These are phyloP conservation scores for Micropoecilia bifurca DNA, from an alignment of 2,797 vertebrate species.

Conservation along the genomic window DNA sequence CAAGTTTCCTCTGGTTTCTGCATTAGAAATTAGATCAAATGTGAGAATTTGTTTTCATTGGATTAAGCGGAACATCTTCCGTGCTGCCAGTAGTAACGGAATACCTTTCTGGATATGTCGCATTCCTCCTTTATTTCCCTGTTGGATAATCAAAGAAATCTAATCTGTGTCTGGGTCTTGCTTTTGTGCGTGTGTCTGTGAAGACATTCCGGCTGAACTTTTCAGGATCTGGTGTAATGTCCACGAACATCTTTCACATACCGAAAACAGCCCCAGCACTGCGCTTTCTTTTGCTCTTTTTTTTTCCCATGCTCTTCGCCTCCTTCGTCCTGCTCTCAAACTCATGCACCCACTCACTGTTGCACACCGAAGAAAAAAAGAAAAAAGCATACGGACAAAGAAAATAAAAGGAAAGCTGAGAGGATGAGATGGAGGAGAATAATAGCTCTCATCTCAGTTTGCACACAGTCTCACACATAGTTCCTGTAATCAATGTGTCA, in stretches of 20 bases:
- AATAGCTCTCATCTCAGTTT: conserved; percentile 30
- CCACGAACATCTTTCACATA: conserved; percentile 32
- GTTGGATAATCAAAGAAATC: conserved; percentile 33
- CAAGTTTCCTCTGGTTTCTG: conserved; percentile 26
- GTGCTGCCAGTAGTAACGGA: conserved; percentile 22
- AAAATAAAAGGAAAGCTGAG: conserved; percentile 53
- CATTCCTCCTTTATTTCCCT: conserved; percentile 32
- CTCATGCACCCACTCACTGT: conserved; percentile 56
- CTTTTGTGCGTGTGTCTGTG: background rate
- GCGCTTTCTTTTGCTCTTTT: background rate
- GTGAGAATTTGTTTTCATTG: conserved; percentile 39
- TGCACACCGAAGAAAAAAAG: conserved; percentile 52
- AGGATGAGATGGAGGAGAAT: conserved; percentile 38
- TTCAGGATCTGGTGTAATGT: conserved; percentile 19
- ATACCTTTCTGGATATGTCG: conserved; percentile 24
- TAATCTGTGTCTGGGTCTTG: conserved; percentile 2
- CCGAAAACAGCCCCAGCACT: conserved; percentile 1
- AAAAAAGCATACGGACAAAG: conserved; percentile 56
- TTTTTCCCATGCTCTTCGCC: conserved; percentile 34
- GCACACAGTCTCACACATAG: conserved; percentile 19
- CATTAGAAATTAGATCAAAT: conserved; percentile 16
- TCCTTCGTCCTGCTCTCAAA: conserved; percentile 34
- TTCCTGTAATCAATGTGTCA: background rate
- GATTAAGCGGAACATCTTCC: conserved; percentile 51
- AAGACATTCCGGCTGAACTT: conserved; percentile 35